Evolutionary conservation across 2,797 vertebrate species (phyloP).

Genomic region (Pygocentrus nattereri): DNA sequence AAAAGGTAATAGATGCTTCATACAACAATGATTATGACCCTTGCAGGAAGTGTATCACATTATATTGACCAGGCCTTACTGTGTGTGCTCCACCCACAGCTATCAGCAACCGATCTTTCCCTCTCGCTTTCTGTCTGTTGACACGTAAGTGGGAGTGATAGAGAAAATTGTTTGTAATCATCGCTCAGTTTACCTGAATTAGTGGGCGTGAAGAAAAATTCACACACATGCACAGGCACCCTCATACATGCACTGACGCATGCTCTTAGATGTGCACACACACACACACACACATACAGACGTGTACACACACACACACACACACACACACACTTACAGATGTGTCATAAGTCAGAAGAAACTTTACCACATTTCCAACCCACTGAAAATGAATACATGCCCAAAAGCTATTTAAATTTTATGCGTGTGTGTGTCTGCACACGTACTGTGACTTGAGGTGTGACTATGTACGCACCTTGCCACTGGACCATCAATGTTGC

Average conservation of each 20-base stretch:
- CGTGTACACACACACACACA: neutral
- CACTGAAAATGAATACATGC: neutral
- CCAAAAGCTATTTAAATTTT: neutral
- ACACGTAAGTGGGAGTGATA: constrained; percentile 2
- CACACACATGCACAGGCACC: constrained; percentile 6
- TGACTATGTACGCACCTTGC: neutral
- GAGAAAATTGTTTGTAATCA: constrained; percentile 32
- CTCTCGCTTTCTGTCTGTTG: neutral
- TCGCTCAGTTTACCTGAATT: neutral
- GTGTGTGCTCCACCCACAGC: neutral
- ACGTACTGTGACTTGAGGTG: neutral
- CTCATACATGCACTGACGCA: constrained; percentile 38
- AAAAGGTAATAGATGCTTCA: neutral
- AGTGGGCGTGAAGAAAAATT: constrained; percentile 24
- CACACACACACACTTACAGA: neutral
- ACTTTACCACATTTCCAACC: neutral
- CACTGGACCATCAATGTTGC: constrained; percentile 18
- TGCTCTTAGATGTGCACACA: no score
- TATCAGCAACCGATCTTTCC: neutral
- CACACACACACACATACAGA: neutral
- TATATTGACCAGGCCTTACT: neutral
- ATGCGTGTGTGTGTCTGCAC: neutral
- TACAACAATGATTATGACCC: neutral
- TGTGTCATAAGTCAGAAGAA: neutral
- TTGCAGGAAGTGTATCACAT: neutral